These are phyloP conservation scores for Bufo bufo DNA, from an alignment of 2,113 vertebrate species.

Conservation along the genomic window DNA sequence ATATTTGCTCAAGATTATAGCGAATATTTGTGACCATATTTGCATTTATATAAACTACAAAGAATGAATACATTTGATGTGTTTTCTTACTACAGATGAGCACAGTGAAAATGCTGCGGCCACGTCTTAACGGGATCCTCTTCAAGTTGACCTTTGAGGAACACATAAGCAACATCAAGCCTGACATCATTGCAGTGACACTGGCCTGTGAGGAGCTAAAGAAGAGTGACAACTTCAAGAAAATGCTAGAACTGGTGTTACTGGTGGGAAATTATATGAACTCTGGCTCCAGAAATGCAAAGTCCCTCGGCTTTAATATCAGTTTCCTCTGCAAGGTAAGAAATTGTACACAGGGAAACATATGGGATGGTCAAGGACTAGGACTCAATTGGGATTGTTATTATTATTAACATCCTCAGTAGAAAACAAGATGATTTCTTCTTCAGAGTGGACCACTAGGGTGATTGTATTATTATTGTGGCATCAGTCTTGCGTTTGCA, in stretches of 20 bases:
- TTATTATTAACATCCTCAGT: too few species aligned
- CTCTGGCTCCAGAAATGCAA: constrained; percentile 93
- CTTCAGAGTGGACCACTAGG: too few species aligned
- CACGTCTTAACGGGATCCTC: constrained; percentile 89
- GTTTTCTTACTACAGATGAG: constrained; percentile 81
- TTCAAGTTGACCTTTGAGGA: constrained; percentile 96
- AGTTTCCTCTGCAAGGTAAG: constrained; percentile 95
- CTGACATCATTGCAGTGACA: constrained; percentile 93
- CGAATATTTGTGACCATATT: neutral
- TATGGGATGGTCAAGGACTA: too few species aligned
- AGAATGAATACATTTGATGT: neutral
- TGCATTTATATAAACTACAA: neutral
- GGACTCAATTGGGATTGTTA: too few species aligned
- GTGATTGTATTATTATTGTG: too few species aligned
- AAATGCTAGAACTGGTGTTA: constrained; percentile 86
- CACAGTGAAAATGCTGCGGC: constrained; percentile 88
- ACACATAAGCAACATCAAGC: constrained; percentile 94
- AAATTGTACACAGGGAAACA: neutral
- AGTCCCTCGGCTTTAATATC: constrained; percentile 94
- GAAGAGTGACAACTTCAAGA: constrained; percentile 90
- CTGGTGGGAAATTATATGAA: constrained; percentile 99
- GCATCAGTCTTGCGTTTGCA: too few species aligned
- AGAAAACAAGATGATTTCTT: too few species aligned
- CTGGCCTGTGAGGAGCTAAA: constrained; percentile 95
- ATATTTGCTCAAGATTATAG: neutral